phyloP scores from a whole-genome alignment of 1,140 invertebrate genomes.

The Coelopa frigida region DNA sequence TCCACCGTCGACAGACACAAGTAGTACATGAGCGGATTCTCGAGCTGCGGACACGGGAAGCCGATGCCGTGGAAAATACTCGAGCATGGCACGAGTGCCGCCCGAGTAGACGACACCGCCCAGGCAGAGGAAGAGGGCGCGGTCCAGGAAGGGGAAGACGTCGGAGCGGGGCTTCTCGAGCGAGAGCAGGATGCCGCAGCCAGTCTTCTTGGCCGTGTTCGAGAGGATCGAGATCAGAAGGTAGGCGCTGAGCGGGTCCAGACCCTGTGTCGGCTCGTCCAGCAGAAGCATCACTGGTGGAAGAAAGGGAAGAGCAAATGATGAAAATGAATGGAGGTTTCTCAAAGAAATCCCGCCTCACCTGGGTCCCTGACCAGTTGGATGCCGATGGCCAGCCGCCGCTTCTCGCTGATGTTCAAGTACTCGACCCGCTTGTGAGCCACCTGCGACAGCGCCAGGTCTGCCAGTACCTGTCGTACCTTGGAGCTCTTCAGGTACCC shows the following conservation, averaged over 20 bases:
- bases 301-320: slow-evolving; percentile 7
- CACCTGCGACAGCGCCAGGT: slow-evolving; percentile 79
- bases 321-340: not conserved
- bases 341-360: slow-evolving; percentile 7
- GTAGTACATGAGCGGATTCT: slow-evolving; percentile 92
- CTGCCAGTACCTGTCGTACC: slow-evolving; percentile 77
- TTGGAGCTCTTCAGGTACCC: slow-evolving; percentile 66
- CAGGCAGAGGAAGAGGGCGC: slow-evolving; percentile 68
- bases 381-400: slow-evolving; percentile 75
- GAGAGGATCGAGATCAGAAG: slow-evolving; percentile 86
- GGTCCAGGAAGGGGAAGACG: slow-evolving; percentile 83
- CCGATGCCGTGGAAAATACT: slow-evolving; percentile 87
- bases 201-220: slow-evolving; percentile 84
- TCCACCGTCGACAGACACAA: slow-evolving; percentile 88
- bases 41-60: slow-evolving; percentile 85
- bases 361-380: slow-evolving; percentile 80
- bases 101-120: slow-evolving; percentile 88
- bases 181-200: slow-evolving; percentile 78
- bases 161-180: slow-evolving; percentile 91
- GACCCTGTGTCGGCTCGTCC: slow-evolving; percentile 84
- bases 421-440: slow-evolving; percentile 72
- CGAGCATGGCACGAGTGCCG: slow-evolving; percentile 78
- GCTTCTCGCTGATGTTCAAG: slow-evolving; percentile 74
- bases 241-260: slow-evolving; percentile 87
- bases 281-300: slow-evolving; percentile 75